Evolutionary conservation across 1,140 invertebrate species (phyloP).

Genomic region (Euwallacea fornicatus): DNA sequence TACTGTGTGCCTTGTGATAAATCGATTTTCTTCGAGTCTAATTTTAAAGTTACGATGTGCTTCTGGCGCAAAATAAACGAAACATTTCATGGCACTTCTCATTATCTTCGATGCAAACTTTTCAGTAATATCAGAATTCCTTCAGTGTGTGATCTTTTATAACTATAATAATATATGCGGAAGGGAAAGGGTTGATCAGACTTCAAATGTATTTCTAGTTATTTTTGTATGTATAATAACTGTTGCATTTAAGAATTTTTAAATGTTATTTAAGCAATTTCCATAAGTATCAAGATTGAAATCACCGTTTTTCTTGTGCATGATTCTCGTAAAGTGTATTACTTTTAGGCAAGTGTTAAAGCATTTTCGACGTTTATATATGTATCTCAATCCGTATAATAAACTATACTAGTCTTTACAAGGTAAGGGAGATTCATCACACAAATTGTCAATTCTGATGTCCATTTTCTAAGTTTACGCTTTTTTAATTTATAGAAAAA

Average conservation of each 20-base stretch:
- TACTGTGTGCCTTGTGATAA: constrained; percentile 43
- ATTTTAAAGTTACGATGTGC: constrained; percentile 9
- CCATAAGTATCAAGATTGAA: background rate
- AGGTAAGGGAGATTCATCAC: constrained; percentile 36
- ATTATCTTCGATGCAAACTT: constrained; percentile 6
- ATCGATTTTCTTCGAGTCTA: constrained; percentile 40
- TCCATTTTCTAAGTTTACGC: constrained; percentile 38
- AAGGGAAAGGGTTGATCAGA: too few species aligned
- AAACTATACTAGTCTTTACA: constrained; percentile 36
- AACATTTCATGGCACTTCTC: constrained; percentile 10
- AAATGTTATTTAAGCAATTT: too few species aligned
- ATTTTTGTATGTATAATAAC: constrained; percentile 5
- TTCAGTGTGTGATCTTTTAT: constrained; percentile 12
- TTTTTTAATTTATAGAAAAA: constrained; percentile 39
- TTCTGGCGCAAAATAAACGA: constrained; percentile 14
- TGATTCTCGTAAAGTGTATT: constrained; percentile 22
- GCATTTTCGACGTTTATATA: constrained; percentile 28
- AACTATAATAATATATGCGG: background rate
- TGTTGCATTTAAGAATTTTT: background rate
- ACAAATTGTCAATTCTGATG: constrained; percentile 38
- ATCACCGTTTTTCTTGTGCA: background rate
- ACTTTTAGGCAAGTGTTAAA: constrained; percentile 22
- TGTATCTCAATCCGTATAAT: constrained; percentile 26
- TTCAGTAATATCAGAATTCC: constrained; percentile 18
- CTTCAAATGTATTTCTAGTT: background rate